phyloP scores from a whole-genome alignment of 1,140 invertebrate species.

The Arctopsyche grandis region DNA sequence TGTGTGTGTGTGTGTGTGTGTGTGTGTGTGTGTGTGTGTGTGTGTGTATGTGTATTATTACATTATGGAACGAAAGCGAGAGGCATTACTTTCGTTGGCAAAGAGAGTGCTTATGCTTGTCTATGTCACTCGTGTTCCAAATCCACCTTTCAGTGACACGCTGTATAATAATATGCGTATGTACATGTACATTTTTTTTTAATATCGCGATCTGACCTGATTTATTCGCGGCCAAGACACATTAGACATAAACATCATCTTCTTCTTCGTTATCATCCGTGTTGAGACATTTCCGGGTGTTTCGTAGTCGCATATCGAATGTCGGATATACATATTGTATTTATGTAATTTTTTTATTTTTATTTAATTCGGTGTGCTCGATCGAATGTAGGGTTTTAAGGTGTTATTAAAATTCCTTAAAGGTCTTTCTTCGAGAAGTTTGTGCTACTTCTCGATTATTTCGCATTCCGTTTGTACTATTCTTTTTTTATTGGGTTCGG shows the following conservation, averaged over 20 bases:
- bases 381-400: too few relatives aligned
- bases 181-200: background rate
- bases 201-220: constrained; percentile 1
- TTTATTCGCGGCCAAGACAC: background rate
- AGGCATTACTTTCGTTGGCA: background rate
- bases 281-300: background rate
- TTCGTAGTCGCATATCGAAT: too few relatives aligned
- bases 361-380: background rate
- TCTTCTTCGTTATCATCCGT: too few relatives aligned
- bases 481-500: background rate
- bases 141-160: background rate
- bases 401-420: too few relatives aligned
- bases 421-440: background rate
- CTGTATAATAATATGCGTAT: background rate
- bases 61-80: background rate
- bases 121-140: background rate
- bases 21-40: too few relatives aligned
- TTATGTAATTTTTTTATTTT: too few relatives aligned
- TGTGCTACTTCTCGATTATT: background rate
- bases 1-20: too few relatives aligned
- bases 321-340: too few relatives aligned
- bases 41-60: background rate
- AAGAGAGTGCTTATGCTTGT: background rate
- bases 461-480: constrained; percentile 16
- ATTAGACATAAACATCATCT: background rate